A percentile compares a stretch with the other conserved stretches of the same genome.
These are phyloP conservation scores for Avahi laniger DNA, from an alignment of 2,797 vertebrate genomes.

Conservation along the genomic window DNA sequence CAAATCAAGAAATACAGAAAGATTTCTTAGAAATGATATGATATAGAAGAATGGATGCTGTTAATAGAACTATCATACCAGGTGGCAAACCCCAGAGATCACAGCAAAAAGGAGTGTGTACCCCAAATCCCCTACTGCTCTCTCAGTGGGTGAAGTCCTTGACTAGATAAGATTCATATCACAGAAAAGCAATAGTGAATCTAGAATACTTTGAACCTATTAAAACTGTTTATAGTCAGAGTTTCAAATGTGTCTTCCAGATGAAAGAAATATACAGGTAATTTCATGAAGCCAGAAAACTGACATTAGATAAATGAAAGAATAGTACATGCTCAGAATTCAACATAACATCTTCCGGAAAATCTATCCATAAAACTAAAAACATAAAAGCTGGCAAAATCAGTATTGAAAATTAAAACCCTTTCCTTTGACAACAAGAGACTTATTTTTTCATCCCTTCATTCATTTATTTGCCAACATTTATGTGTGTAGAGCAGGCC, in stretches of 20 bases:
- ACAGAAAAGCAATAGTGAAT: not conserved
- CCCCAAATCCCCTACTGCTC: not conserved
- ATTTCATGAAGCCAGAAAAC: not conserved
- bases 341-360: not conserved
- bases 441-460: not conserved
- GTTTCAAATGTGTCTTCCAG: not conserved
- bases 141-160: not conserved
- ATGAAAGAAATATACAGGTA: not conserved
- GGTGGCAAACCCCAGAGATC: not conserved
- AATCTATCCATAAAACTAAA: not conserved
- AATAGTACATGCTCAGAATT: not conserved
- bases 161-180: not conserved
- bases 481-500: not conserved
- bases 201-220: not conserved
- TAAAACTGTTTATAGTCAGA: not conserved
- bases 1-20: conserved; percentile 32
- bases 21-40: not conserved
- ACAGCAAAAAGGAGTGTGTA: not conserved
- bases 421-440: not conserved
- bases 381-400: not conserved
- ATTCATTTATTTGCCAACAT: not conserved
- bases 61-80: not conserved
- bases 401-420: not conserved
- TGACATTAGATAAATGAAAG: not conserved
- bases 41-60: not conserved